Base-by-base conservation (phyloP, 2,797 vertebrate genomes). In the Antennarius maculatus region DNA sequence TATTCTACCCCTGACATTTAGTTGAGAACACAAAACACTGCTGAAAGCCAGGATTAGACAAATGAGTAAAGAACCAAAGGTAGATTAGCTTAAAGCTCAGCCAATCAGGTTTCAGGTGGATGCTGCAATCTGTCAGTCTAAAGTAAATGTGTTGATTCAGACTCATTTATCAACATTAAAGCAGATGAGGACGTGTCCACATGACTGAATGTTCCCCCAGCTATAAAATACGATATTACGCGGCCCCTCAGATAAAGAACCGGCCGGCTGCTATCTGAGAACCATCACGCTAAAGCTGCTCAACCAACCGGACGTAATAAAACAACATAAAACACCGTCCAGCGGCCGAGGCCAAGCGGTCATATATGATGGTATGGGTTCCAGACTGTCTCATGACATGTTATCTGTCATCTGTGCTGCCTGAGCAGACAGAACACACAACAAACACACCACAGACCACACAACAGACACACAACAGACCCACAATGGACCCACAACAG, bases 141-240 rank as follows among this genome's bases (percentile, higher is more conserved):
- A 45, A 66, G 67, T 54, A 62, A 82, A 84, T 18, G 41, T 85
- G 81, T 86, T 84, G 77, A 78, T 62, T 27, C 65, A 79, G 75
- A 51, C 81, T 64, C 45, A 17, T 51, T 79, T 76, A 77, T 83
- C 74, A 43, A 62, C 66, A 71, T 48, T 75, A 60, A 42, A 70
- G 63, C 76, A 68, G 74, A 46, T 1, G 16, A 74, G 87, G 86
- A 88, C 71, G 86, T 90, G 76, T 74, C 79, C 89, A 78, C 23
- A 23, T 85, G 89, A 86, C 50, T 51, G 78, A 53, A 61, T 45
- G 18, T 31, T 76, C 56, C 76, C 64, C 50, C 76, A 62, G 43
- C 73, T 78, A 54, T 80, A 66, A 82, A 82, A 80, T 54, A 71
- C 49, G 9, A 67, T 31, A 1, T 54, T 13, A 41, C 27, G 39